These are phyloP conservation scores for Watsonalla binaria DNA, from an alignment of 2,888 invertebrate species.

Conservation along the genomic window DNA sequence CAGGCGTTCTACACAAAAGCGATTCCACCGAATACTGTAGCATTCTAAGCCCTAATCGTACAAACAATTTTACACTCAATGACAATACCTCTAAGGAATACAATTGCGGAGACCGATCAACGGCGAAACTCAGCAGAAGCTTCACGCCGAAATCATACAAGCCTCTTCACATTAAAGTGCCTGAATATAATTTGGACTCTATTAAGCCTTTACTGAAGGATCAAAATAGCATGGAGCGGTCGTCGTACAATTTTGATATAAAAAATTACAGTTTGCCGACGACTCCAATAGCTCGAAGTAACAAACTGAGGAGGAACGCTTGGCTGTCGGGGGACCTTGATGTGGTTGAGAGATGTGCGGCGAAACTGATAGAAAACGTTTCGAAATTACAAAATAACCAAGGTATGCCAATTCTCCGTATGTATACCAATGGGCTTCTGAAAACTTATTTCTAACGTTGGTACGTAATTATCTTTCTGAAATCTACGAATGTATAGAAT, in stretches of 20 bases:
- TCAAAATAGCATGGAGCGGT: conserved; percentile 34
- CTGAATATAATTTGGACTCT: conserved; percentile 60
- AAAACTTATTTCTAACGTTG: too few relatives aligned
- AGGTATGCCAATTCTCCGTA: too few relatives aligned
- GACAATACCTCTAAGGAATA: conserved; percentile 41
- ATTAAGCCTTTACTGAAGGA: conserved; percentile 56
- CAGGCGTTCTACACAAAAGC: conserved; percentile 58
- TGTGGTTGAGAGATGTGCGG: conserved; percentile 24
- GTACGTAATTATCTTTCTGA: too few relatives aligned
- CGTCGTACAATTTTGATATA: conserved; percentile 71
- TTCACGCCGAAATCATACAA: conserved; percentile 72
- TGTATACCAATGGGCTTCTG: neutral
- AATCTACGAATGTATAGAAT: too few relatives aligned
- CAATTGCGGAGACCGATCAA: conserved; percentile 36
- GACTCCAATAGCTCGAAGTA: conserved; percentile 76
- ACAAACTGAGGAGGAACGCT: conserved; percentile 74
- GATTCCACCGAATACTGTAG: conserved; percentile 75
- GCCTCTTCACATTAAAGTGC: conserved; percentile 68
- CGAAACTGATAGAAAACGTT: conserved; percentile 17
- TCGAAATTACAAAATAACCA: conserved; percentile 21
- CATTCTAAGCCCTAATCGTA: conserved; percentile 62
- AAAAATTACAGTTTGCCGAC: conserved; percentile 70
- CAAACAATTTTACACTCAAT: conserved; percentile 34
- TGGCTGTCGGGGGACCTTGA: conserved; percentile 72
- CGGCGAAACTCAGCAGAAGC: conserved; percentile 60